These are phyloP conservation scores for Microctenopoma lineatum DNA, from an alignment of 2,797 vertebrate genomes.

Conservation along the genomic window DNA sequence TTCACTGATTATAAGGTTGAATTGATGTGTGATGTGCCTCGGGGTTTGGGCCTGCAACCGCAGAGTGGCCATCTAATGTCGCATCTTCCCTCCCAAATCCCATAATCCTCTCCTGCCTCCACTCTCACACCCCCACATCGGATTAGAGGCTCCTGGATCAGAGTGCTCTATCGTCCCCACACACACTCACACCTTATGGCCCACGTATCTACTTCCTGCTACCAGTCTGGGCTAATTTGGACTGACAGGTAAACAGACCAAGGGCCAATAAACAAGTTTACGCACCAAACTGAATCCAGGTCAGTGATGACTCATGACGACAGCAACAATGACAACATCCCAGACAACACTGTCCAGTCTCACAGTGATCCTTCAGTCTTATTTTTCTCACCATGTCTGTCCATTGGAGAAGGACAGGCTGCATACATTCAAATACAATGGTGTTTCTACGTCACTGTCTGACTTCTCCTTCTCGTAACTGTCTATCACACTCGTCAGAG, in stretches of 20 bases:
- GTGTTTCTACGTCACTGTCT: neutral
- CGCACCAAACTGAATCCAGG: neutral
- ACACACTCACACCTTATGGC: constrained; percentile 42
- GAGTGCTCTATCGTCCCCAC: constrained; percentile 21
- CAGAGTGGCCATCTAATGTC: constrained; percentile 74
- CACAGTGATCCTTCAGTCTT: neutral
- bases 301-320: neutral
- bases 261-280: constrained; percentile 32
- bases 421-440: neutral
- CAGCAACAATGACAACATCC: constrained; percentile 1
- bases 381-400: neutral
- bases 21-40: too few species aligned
- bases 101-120: constrained; percentile 66
- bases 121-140: constrained; percentile 61
- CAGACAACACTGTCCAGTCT: neutral
- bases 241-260: constrained; percentile 25
- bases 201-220: constrained; percentile 50
- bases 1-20: too few species aligned
- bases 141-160: constrained; percentile 67
- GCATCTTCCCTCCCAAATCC: constrained; percentile 62
- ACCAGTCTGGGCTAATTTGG: constrained; percentile 32
- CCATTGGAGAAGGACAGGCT: neutral
- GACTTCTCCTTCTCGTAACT: neutral
- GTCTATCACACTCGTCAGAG: neutral
- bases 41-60: constrained; percentile 6